These are phyloP conservation scores for Diglossa brunneiventris DNA, from an alignment of 2,113 vertebrate genomes.

Conservation along the genomic window DNA sequence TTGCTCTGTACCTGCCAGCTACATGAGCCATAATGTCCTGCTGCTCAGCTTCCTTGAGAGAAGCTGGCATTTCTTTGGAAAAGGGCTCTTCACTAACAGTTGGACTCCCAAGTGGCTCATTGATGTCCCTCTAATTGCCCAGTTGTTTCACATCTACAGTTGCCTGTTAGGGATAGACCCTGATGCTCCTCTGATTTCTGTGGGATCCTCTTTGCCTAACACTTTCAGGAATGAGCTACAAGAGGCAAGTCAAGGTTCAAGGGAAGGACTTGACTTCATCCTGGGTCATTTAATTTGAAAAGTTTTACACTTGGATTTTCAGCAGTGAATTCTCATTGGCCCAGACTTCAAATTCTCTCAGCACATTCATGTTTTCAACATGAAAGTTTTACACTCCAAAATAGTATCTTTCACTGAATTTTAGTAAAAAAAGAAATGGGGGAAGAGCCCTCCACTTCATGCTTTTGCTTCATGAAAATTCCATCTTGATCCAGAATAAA, in stretches of 20 bases:
- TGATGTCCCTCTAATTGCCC: background rate
- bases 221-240: background rate
- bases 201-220: background rate
- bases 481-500: background rate
- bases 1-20: background rate
- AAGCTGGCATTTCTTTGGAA: background rate
- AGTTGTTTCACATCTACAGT: background rate
- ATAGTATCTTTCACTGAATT: background rate
- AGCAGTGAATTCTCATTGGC: background rate
- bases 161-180: background rate
- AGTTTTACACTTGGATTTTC: background rate
- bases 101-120: background rate
- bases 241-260: background rate
- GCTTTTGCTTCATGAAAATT: background rate
- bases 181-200: background rate
- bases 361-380: background rate
- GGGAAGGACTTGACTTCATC: background rate
- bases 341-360: background rate
- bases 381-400: background rate
- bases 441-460: background rate
- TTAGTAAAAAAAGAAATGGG: background rate
- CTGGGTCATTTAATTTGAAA: background rate
- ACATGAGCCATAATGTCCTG: background rate
- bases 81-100: background rate
- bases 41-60: background rate